Conservation (phyloP, 2,113 vertebrate genomes). For the Rana temporaria region DNA sequence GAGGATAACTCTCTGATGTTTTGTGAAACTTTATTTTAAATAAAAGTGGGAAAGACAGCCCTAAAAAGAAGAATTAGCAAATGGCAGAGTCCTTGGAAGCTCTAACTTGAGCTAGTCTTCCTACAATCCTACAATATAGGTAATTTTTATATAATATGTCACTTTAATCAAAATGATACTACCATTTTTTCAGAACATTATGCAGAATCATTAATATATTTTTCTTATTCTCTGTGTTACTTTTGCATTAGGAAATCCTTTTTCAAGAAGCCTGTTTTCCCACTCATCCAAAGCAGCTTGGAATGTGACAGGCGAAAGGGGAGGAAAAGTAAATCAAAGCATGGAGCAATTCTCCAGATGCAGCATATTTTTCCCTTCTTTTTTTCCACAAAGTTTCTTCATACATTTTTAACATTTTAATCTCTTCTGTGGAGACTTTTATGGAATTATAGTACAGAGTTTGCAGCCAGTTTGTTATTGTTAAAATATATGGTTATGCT, state of each 20-base stretch:
- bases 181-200: too few relatives aligned
- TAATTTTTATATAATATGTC: too few relatives aligned
- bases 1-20: too few relatives aligned
- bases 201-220: too few relatives aligned
- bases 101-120: too few relatives aligned
- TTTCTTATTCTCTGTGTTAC: neutral
- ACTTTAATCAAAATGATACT: too few relatives aligned
- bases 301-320: constrained; percentile 84
- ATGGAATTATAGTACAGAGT: neutral
- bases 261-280: constrained; percentile 79
- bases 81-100: too few relatives aligned
- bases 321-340: constrained; percentile 85
- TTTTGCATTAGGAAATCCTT: constrained; percentile 16
- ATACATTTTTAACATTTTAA: constrained; percentile 78
- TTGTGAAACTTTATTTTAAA: too few relatives aligned
- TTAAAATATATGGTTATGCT: neutral
- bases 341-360: constrained; percentile 83
- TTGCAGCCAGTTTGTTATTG: neutral
- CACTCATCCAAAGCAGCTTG: constrained; percentile 79
- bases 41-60: too few relatives aligned
- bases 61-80: too few relatives aligned
- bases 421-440: constrained; percentile 65
- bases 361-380: constrained; percentile 79
- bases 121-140: too few relatives aligned
- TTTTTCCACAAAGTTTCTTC: constrained; percentile 73